Base-by-base conservation (phyloP, 2,797 vertebrate genomes). In the Astyanax mexicanus region DNA sequence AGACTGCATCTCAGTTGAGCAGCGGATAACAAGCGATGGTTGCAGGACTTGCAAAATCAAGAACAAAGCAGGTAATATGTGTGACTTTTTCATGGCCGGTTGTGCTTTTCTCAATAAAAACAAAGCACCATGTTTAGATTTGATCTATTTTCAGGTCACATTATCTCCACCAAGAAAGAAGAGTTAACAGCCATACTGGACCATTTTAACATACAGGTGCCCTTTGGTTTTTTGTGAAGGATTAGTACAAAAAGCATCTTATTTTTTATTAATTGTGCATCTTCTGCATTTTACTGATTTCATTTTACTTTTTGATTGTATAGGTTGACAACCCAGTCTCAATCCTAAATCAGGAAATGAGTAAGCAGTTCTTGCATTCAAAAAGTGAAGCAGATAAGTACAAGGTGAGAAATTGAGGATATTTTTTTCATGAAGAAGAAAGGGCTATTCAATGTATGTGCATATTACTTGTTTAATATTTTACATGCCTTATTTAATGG, bases 341-440 rank as follows among this genome's bases (percentile, higher is more conserved):
- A 25, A 89, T 92, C 25, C 85, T 92, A 51, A 92, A 84, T 80
- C 91, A 92, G 69, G 91, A 92, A 80, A 92, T 92, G 89, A 92
- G 90, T 66, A 92, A 92, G 81, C 90, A 91, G 70, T 92, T 92
- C 80, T 86, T 92, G 44, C 89, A 91, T 77, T 90, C 91, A 27
- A 92, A 91, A 85, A 91, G 69, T 54, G 89, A 92, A 86, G 75
- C 89, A 0, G 91, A 92, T 74, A 88, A 85, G 61, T 87, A 86
- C 69, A 87, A 83, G 84, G 86, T 87, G 66, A 72, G 69, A 2
- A 44, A 42, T 40, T 61, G 37, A 1, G 2, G 23, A 58, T 44
- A 5, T 7, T 32, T 17, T 32, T 32, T 6, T 35, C 19, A 10
- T 23, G 38, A 9, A 23, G 9, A 55, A 32, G 27, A n/a, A 25